Percentiles rank a stretch among this genome's conserved stretches.
phyloP scores from a whole-genome alignment of 2,888 invertebrate genomes.

The Atherix ibis region DNA sequence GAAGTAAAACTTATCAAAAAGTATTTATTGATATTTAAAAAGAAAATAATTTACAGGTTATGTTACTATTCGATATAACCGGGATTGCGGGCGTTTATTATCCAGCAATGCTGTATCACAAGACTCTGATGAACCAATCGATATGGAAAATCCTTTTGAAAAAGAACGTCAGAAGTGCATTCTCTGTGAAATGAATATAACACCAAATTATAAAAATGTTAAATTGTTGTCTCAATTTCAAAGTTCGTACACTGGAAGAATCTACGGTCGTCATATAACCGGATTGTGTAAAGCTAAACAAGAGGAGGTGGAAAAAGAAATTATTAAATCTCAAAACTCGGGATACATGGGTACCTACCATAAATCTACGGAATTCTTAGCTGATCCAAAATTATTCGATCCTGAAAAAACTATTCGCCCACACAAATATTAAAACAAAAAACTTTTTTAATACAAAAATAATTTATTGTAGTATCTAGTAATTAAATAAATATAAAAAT shows the following conservation, averaged over 20 bases:
- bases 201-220: slow-evolving; percentile 80
- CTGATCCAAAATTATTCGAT: slow-evolving; percentile 84
- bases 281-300: slow-evolving; percentile 80
- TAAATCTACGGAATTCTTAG: slow-evolving; percentile 62
- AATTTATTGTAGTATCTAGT: too few relatives aligned
- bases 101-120: too few relatives aligned
- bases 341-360: slow-evolving; percentile 72
- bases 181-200: slow-evolving; percentile 66
- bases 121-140: slow-evolving; percentile 26
- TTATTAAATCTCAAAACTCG: slow-evolving; percentile 55
- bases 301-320: slow-evolving; percentile 51
- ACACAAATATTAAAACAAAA: slow-evolving; percentile 49
- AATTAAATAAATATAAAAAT: too few relatives aligned
- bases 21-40: too few relatives aligned
- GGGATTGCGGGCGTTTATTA: too few relatives aligned
- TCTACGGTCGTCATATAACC: slow-evolving; percentile 86
- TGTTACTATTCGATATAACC: too few relatives aligned
- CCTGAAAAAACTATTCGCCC: slow-evolving; percentile 67
- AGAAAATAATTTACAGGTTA: too few relatives aligned
- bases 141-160: slow-evolving; percentile 66
- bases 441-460: neutral
- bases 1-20: too few relatives aligned
- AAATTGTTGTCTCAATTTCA: slow-evolving; percentile 88
- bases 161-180: slow-evolving; percentile 59
- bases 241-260: slow-evolving; percentile 82